phyloP scores from a whole-genome alignment of 2,888 invertebrate species.

The Acanthopleura granulata region DNA sequence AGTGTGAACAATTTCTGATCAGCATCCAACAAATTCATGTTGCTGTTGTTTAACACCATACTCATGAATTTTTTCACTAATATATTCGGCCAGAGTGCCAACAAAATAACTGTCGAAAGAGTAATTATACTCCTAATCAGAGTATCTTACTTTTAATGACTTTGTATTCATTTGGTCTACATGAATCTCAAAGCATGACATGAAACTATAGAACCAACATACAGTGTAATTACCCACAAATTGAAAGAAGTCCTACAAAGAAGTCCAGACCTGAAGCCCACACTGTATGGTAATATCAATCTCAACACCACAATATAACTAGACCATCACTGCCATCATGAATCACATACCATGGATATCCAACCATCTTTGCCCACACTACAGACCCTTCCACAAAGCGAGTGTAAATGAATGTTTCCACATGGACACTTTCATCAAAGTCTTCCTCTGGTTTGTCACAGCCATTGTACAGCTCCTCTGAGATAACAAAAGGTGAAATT shows the following conservation, averaged over 20 bases:
- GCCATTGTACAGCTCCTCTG: constrained; percentile 66
- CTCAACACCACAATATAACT: background rate
- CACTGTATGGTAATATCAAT: background rate
- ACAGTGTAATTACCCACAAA: background rate
- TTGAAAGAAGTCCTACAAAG: background rate
- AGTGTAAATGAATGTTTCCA: constrained; percentile 74
- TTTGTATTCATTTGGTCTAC: too few species aligned
- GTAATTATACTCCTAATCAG: too few species aligned
- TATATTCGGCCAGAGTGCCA: too few species aligned
- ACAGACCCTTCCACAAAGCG: constrained; percentile 77
- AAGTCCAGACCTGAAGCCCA: background rate
- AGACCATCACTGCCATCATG: background rate
- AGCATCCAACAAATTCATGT: too few species aligned
- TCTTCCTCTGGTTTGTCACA: constrained; percentile 74
- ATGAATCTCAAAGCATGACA: too few species aligned
- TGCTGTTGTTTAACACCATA: too few species aligned
- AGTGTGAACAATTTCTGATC: too few species aligned
- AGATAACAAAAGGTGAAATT: background rate
- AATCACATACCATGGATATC: constrained; percentile 75
- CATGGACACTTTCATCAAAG: constrained; percentile 71
- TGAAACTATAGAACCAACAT: too few species aligned
- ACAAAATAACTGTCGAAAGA: too few species aligned
- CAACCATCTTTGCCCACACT: constrained; percentile 76
- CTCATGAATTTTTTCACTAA: too few species aligned
- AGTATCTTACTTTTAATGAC: too few species aligned